A percentile compares a stretch with the other conserved stretches of the same genome.
Evolutionary conservation across 2,113 vertebrate genomes (phyloP).

Genomic region (Propithecus coquereli): DNA sequence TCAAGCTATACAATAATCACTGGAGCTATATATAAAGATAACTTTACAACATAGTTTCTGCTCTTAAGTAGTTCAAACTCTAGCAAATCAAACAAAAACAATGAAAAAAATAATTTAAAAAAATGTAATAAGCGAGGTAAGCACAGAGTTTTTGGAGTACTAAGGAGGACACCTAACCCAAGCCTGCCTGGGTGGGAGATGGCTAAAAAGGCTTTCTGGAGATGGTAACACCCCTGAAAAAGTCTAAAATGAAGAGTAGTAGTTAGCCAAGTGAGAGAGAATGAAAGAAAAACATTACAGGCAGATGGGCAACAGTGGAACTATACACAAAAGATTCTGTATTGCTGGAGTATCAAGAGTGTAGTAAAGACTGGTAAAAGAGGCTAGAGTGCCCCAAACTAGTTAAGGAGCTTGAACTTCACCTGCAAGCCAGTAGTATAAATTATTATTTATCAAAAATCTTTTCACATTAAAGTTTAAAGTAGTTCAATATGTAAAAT

Average conservation of each 20-base stretch:
- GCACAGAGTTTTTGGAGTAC: not conserved
- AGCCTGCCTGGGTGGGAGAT: not conserved
- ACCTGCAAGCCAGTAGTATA: not conserved
- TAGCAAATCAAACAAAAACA: conserved; percentile 27
- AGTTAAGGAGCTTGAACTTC: conserved; percentile 6
- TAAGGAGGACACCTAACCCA: not conserved
- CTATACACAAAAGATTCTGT: not conserved
- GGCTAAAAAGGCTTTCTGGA: not conserved
- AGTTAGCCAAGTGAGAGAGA: not conserved
- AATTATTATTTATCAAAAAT: conserved; percentile 35
- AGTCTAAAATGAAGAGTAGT: not conserved
- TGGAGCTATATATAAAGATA: not conserved
- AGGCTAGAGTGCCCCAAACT: not conserved
- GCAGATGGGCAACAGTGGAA: not conserved
- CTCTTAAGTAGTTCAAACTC: conserved; percentile 21
- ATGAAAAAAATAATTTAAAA: not conserved
- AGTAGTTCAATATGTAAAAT: not conserved
- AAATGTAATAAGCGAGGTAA: not conserved
- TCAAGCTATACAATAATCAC: not conserved
- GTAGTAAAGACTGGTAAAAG: not conserved
- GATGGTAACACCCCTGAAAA: not conserved
- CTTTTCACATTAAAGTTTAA: conserved; percentile 33
- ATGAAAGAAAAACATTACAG: not conserved
- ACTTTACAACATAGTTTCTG: conserved; percentile 24
- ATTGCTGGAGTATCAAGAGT: not conserved